Base-by-base conservation (phyloP, 2,888 invertebrate genomes). In the Tachystola acroxantha region DNA sequence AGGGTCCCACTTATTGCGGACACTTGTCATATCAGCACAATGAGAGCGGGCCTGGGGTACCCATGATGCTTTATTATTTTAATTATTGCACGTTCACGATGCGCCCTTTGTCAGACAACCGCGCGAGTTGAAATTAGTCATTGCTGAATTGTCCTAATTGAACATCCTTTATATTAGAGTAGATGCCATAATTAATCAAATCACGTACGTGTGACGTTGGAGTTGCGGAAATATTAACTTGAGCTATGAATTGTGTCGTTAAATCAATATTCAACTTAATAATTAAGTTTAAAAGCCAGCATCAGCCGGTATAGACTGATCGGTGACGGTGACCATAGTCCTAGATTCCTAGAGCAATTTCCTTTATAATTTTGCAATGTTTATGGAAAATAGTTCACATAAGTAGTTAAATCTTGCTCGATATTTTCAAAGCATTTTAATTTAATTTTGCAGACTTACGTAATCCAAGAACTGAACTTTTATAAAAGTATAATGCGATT, bases 1-100 rank as follows among this genome's bases (percentile, higher is more conserved):
- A 68, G 75, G 79, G 74, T 64, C 65, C 67, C 64, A 58, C 64
- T 79, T 80, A 84, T 81, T 82, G 75, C 78, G 72, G 73, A 73
- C 82, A 86, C 85, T 85, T 84, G 84, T 85, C 82, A 82, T 84
- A 81, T 80, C 73, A 71, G 64, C 72, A 79, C 79, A 80, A 81
- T 74, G 74, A 51, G 49, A 50, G 48, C 53, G 62, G 58, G 53
- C 55, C n/a, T n/a, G 27, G 32, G 22, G 12, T 12, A 32, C 22
- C 54, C 54, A 42, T 60, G 68, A 75, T 78, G 81, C 84, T 84
- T 84, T 85, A 85, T 85, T 84, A 85, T 85, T 85, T 85, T 85
- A 85, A 85, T 84, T 84, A 85, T 85, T 77, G 77, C 80, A 77
- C 70, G 72, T 68, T 66, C 69, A 62, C 64, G 62, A 64, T 63